Percentiles rank a stretch among this genome's conserved stretches.
Conservation (phyloP, 64 coral and sea anemone genomes). For the Porites australiensis region DNA sequence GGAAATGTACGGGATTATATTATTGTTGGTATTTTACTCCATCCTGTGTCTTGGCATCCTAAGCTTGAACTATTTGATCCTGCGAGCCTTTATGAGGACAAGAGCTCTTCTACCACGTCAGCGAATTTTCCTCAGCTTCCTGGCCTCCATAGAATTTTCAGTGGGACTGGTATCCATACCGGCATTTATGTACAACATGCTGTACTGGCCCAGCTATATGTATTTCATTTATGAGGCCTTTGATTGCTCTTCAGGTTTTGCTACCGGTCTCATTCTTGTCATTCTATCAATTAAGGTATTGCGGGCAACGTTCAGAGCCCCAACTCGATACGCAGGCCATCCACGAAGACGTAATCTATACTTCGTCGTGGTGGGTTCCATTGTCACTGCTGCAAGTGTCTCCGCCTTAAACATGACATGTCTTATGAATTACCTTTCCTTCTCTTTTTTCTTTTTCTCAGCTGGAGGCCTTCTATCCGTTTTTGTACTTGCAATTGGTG, state of each 20-base stretch:
- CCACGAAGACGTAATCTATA: background rate
- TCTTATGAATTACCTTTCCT: constrained; percentile 49
- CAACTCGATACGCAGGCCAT: constrained; percentile 21
- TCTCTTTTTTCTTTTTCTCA: constrained; percentile 42
- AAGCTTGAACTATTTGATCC: constrained; percentile 46
- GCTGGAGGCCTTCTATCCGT: constrained; percentile 7
- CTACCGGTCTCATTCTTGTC: constrained; percentile 17
- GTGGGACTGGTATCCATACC: constrained; percentile 64
- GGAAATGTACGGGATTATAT: constrained; percentile 34
- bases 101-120: constrained; percentile 30
- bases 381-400: background rate
- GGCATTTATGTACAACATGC: constrained; percentile 59
- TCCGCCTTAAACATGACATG: constrained; percentile 43
- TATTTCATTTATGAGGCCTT: constrained; percentile 53
- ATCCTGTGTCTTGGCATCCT: constrained; percentile 38
- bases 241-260: constrained; percentile 47
- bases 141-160: constrained; percentile 39
- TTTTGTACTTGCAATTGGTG: background rate
- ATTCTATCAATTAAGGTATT: constrained; percentile 43
- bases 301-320: constrained; percentile 4
- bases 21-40: constrained; percentile 31
- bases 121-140: constrained; percentile 9
- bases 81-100: constrained; percentile 42
- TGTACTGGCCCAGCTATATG: constrained; percentile 35
- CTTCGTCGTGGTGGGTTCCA: constrained; percentile 11